Conservation (phyloP, 2,113 vertebrate genomes). For the Rattus norvegicus region DNA sequence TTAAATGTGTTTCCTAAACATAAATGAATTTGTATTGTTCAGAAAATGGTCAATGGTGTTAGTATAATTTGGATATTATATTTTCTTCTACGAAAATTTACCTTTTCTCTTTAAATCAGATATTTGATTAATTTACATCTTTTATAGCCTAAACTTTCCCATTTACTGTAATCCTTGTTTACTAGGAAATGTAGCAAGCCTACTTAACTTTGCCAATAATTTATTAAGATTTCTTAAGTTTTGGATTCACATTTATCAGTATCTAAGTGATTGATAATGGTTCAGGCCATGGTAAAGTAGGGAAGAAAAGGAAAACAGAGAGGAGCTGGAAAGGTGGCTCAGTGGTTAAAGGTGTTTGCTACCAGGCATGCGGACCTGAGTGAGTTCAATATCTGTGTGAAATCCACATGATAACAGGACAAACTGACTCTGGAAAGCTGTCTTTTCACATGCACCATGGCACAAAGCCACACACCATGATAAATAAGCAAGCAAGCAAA, state of each 20-base stretch:
- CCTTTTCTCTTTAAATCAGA: background rate
- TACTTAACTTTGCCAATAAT: conserved; percentile 14
- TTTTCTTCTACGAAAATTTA: background rate
- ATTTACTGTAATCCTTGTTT: conserved; percentile 33
- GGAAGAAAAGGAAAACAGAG: background rate
- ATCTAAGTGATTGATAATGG: background rate
- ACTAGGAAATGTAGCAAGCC: background rate
- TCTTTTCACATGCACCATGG: background rate
- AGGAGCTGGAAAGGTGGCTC: background rate
- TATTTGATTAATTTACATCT: conserved; percentile 34
- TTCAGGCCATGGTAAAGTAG: background rate
- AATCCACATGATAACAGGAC: background rate
- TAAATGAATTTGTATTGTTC: background rate
- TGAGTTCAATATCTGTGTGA: background rate
- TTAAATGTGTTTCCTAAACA: background rate
- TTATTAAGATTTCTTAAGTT: conserved; percentile 55
- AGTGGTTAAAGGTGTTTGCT: background rate
- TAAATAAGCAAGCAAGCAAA: background rate
- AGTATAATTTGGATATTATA: background rate
- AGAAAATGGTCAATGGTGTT: background rate
- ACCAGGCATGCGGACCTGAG: background rate
- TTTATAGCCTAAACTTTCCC: background rate
- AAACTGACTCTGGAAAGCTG: background rate
- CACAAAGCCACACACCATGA: background rate
- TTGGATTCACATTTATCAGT: background rate